phyloP scores from a whole-genome alignment of 2,797 vertebrate genomes.

The Dipus sagitta region DNA sequence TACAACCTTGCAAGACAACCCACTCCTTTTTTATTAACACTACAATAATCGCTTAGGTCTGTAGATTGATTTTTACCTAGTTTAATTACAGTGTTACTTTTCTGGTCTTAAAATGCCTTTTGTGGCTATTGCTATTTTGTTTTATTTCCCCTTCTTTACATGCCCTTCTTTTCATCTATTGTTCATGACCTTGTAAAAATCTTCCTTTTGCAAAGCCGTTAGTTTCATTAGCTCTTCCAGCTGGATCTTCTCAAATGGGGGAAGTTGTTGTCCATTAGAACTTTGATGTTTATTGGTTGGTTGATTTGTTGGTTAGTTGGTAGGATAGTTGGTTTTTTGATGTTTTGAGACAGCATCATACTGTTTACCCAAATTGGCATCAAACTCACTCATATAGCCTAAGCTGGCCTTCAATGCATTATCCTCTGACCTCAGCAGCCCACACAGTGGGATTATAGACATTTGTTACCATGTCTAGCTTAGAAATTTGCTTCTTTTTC shows the following conservation, averaged over 20 bases:
- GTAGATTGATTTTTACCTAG: neutral
- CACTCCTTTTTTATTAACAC: neutral
- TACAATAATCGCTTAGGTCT: neutral
- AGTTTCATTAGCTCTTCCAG: neutral
- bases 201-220: neutral
- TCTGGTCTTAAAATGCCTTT: neutral
- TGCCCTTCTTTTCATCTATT: neutral
- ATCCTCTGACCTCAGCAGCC: too few species aligned
- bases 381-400: too few species aligned
- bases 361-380: too few species aligned
- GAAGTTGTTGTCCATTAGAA: neutral
- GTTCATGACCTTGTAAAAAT: neutral
- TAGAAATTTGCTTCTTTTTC: too few species aligned
- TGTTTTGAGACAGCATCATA: neutral
- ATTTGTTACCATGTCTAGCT: too few species aligned
- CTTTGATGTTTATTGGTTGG: neutral
- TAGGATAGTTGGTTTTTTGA: neutral
- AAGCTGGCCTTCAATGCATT: too few species aligned
- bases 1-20: neutral
- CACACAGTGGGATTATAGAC: too few species aligned
- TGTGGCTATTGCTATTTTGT: neutral
- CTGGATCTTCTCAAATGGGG: neutral
- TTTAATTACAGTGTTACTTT: constrained; percentile 26
- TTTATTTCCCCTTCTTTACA: neutral
- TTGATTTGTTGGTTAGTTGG: neutral